Conservation (phyloP, 2,888 invertebrate genomes). For the Ellobium chinense region DNA sequence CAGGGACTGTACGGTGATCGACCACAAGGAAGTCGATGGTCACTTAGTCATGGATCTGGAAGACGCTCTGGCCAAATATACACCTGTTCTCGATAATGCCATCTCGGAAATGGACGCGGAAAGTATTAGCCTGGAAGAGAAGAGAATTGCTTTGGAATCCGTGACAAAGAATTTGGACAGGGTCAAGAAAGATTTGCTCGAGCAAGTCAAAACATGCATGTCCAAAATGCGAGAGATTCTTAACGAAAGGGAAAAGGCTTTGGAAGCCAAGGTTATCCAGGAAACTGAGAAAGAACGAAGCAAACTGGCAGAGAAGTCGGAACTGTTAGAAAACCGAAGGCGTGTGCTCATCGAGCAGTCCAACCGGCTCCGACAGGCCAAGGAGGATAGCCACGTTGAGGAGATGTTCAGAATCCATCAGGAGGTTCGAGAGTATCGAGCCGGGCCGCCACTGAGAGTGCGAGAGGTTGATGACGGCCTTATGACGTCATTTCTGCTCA, state of each 20-base stretch:
- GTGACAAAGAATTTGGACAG: constrained; percentile 57
- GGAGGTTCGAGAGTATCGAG: constrained; percentile 58
- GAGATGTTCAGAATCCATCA: constrained; percentile 64
- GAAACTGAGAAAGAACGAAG: constrained; percentile 59
- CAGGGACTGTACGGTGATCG: constrained; percentile 69
- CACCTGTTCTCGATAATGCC: constrained; percentile 63
- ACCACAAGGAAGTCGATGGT: constrained; percentile 64
- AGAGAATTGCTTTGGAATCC: constrained; percentile 58
- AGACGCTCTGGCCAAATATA: constrained; percentile 66
- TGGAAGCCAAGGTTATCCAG: constrained; percentile 59
- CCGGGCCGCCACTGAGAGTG: constrained; percentile 58
- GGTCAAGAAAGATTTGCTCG: constrained; percentile 52
- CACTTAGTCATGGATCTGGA: constrained; percentile 69
- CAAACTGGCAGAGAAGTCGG: constrained; percentile 55
- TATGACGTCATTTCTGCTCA: constrained; percentile 60
- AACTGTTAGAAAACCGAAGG: constrained; percentile 22
- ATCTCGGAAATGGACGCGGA: constrained; percentile 64
- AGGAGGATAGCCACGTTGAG: constrained; percentile 59
- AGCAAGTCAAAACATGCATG: constrained; percentile 63
- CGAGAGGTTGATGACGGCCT: constrained; percentile 60
- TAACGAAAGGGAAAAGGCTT: constrained; percentile 63
- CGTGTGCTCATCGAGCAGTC: constrained; percentile 27
- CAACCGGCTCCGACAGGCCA: constrained; percentile 53
- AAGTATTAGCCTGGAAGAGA: constrained; percentile 56
- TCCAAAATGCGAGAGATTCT: constrained; percentile 59